Conservation (phyloP, 2,797 vertebrate species). For the Varecia variegata region DNA sequence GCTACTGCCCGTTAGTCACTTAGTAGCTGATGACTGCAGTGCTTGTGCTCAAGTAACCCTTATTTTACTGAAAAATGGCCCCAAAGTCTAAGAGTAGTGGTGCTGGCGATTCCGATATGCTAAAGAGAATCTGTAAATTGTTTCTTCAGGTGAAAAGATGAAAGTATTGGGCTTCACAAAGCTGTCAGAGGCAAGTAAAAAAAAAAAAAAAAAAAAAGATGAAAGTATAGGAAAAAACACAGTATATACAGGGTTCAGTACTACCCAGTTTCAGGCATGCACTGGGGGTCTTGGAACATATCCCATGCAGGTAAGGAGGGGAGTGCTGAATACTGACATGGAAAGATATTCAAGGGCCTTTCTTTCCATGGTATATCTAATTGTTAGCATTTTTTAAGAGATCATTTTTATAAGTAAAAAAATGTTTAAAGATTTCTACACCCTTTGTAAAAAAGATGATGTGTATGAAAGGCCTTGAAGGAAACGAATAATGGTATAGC, state of each 20-base stretch:
- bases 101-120: not conserved
- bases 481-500: not conserved
- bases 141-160: not conserved
- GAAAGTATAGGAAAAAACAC: not conserved
- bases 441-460: not conserved
- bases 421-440: not conserved
- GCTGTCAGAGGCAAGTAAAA: no score
- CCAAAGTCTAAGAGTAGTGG: not conserved
- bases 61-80: not conserved
- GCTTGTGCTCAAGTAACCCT: not conserved
- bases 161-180: no score
- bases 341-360: not conserved
- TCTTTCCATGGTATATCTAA: not conserved
- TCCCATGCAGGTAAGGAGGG: not conserved
- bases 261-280: not conserved
- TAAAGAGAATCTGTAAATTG: not conserved
- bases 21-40: not conserved
- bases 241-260: not conserved
- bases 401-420: conserved; percentile 20
- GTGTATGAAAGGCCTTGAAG: not conserved
- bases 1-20: not conserved
- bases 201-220: not conserved
- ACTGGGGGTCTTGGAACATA: not conserved
- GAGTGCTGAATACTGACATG: not conserved
- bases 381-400: not conserved